Base-by-base conservation (phyloP, 2,888 invertebrate genomes). In the Pollenia labialis region DNA sequence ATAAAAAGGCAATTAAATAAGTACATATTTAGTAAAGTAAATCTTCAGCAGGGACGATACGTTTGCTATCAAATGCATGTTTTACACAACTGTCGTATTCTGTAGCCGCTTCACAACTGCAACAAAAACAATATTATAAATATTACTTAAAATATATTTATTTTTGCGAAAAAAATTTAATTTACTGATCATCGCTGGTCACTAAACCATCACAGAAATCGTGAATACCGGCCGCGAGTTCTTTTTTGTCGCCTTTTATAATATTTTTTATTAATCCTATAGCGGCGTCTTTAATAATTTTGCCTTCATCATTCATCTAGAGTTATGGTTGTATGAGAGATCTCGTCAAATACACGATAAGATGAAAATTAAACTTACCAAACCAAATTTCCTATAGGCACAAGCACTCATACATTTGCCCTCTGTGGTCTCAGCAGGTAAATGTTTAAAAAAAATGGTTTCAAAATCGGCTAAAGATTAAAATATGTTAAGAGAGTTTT, bases 401-500 rank as follows among this genome's bases (percentile, higher is more conserved):
- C 93, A 93, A 58, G 92, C 90, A 4, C 90, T 90, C 76, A 94
- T 85, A 74, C 94, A 93, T 86, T 93, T 93, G 14, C 90, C 91
- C 66, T 91, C 91, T 7, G 80, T 88, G 8, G 89, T 89, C 6
- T 80, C 85, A 16, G 91, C 89, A 0, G 89, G 81, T 62, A 90
- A 88, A 68, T 92, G 89, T 32, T 90, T 90, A 16, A 91, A 71
- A n/a, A n/a, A n/a, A 88, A 93, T 84, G 7, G 88, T 89, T 50
- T 90, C 90, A 58, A 93, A 77, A 81, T 93, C 93, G 68, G 89
- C 92, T 92, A 74, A 1, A 32, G 32, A 32, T 32, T 32, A 32
- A 32, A 32, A 32, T 2, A 32, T 32, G 2, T 32, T 4, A 32
- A 32, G 32, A 32, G 1, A 4, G 32, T 32, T 32, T 2, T 32